Conservation (phyloP, 2,888 invertebrate genomes). For the Temnothorax unifasciatus region DNA sequence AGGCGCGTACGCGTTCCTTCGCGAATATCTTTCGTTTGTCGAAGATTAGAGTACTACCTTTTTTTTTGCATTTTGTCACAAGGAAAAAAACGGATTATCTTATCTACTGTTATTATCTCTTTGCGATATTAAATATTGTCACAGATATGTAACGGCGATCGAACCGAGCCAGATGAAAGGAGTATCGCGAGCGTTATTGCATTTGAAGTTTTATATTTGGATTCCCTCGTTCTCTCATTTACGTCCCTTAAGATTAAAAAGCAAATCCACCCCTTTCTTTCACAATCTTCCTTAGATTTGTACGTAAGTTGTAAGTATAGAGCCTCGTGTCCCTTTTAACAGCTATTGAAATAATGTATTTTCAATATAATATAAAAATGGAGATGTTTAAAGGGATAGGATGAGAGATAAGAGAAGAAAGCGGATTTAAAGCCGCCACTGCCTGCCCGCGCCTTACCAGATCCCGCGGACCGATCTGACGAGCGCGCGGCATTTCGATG, state of each 20-base stretch:
- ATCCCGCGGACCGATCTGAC: neutral
- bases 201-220: constrained; percentile 22
- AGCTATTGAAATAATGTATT: neutral
- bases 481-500: constrained; percentile 2
- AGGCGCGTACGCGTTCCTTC: neutral
- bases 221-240: neutral
- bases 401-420: neutral
- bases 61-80: neutral
- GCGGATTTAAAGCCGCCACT: neutral
- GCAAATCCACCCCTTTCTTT: neutral
- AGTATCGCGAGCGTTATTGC: neutral
- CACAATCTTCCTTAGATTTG: neutral
- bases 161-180: neutral
- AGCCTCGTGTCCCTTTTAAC: neutral
- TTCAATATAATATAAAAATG: neutral
- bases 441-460: neutral
- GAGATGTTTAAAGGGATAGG: neutral
- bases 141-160: neutral
- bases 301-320: neutral
- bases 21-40: neutral
- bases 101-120: constrained; percentile 12
- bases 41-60: neutral
- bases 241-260: neutral
- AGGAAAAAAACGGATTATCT: constrained; percentile 3
- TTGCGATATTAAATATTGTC: constrained; percentile 29